Percentiles rank a stretch among this genome's conserved stretches.
These are phyloP conservation scores for Mantis religiosa DNA, from an alignment of 2,888 invertebrate genomes.

Conservation along the genomic window DNA sequence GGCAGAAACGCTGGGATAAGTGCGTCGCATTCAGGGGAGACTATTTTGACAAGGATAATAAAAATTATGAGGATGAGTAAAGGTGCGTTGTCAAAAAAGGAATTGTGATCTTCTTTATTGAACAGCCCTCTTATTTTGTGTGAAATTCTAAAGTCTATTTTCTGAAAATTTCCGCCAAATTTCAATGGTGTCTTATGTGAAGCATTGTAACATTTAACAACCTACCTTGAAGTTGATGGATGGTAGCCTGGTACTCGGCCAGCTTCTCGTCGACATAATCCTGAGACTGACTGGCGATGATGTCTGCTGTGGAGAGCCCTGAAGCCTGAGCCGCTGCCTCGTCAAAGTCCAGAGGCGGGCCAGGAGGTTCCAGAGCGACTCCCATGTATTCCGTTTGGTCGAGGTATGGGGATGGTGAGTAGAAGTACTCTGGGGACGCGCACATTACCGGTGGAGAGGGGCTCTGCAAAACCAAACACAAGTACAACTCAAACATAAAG, in stretches of 20 bases:
- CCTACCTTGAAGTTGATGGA: constrained; percentile 84
- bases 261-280: constrained; percentile 92
- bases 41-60: no score
- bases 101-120: no score
- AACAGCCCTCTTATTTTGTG: no score
- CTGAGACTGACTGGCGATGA: constrained; percentile 89
- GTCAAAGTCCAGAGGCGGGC: constrained; percentile 58
- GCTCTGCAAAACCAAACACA: constrained; percentile 39
- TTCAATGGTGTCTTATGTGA: no score
- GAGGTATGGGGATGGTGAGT: constrained; percentile 34
- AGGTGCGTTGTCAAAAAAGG: no score
- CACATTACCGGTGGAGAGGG: constrained; percentile 55
- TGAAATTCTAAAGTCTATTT: no score
- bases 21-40: no score
- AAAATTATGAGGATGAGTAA: no score
- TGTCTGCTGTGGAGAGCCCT: constrained; percentile 87
- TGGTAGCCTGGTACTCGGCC: constrained; percentile 89
- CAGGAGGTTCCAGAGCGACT: constrained; percentile 70
- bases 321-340: constrained; percentile 53
- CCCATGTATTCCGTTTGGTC: constrained; percentile 54
- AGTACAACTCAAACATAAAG: not conserved
- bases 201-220: no score
- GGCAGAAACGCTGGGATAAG: no score
- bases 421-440: constrained; percentile 45
- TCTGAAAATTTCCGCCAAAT: no score